Percentiles rank a stretch among this genome's conserved stretches.
phyloP scores from a whole-genome alignment of 2,113 vertebrate genomes.

The Amazona guildingii region DNA sequence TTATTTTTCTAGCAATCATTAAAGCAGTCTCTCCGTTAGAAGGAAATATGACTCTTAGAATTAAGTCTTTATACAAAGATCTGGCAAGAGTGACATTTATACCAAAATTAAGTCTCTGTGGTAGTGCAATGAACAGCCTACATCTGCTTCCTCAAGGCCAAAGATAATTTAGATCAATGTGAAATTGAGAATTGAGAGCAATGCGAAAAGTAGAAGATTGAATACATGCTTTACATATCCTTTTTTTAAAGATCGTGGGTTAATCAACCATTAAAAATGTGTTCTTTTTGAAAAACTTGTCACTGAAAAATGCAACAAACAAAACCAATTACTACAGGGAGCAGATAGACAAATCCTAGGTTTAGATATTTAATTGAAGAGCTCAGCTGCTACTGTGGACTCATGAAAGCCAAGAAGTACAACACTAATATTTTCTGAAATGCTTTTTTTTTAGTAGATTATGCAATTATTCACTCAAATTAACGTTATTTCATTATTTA shows the following conservation, averaged over 20 bases:
- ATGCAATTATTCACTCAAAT: not conserved
- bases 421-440: not conserved
- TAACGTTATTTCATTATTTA: not conserved
- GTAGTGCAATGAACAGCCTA: conserved; percentile 62
- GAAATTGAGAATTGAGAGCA: too few relatives aligned
- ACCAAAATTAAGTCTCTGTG: conserved; percentile 71
- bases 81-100: conserved; percentile 75
- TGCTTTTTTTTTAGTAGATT: not conserved
- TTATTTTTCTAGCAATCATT: conserved; percentile 59
- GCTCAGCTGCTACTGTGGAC: not conserved
- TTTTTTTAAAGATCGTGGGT: conserved; percentile 70
- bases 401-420: not conserved
- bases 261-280: conserved; percentile 41
- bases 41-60: conserved; percentile 77
- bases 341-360: not conserved
- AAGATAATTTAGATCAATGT: conserved; percentile 71
- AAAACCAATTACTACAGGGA: not conserved
- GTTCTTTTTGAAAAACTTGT: not conserved
- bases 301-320: not conserved
- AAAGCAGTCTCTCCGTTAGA: conserved; percentile 76
- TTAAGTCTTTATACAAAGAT: conserved; percentile 77
- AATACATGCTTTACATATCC: conserved; percentile 48
- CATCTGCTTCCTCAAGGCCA: conserved; percentile 71
- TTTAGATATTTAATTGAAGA: not conserved
- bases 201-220: conserved; percentile 50